Percentiles rank a stretch among this genome's conserved stretches.
These are phyloP conservation scores for Carcharodon carcharias DNA, from an alignment of 2,797 vertebrate genomes.

Conservation along the genomic window DNA sequence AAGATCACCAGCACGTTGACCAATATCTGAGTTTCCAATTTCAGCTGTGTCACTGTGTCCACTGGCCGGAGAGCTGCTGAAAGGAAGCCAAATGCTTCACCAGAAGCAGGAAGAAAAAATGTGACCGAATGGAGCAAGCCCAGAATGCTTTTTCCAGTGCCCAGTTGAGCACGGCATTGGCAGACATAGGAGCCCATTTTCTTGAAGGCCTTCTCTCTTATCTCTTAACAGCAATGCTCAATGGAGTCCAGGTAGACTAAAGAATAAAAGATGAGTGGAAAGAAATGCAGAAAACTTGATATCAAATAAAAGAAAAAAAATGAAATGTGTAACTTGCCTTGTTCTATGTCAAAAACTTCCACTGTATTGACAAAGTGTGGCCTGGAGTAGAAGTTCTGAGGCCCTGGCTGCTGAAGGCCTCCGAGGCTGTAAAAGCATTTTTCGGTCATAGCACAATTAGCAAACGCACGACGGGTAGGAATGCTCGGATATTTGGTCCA, in stretches of 20 bases:
- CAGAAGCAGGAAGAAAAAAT: background rate
- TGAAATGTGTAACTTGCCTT: constrained; percentile 62
- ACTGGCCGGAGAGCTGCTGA: background rate
- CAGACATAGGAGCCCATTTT: background rate
- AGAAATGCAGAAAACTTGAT: background rate
- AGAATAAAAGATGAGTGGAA: background rate
- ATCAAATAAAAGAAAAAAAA: background rate
- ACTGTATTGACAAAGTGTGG: constrained; percentile 95
- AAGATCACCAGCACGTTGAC: background rate
- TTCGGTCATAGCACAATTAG: constrained; percentile 72
- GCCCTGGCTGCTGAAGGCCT: constrained; percentile 90
- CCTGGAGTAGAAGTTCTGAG: constrained; percentile 96
- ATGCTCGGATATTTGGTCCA: constrained; percentile 86
- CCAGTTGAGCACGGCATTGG: background rate
- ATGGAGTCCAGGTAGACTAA: background rate
- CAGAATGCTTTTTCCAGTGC: background rate
- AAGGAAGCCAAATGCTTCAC: background rate
- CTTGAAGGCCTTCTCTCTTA: background rate
- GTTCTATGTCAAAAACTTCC: constrained; percentile 85
- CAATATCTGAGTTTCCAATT: background rate
- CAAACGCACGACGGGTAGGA: constrained; percentile 88
- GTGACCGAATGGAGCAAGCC: background rate
- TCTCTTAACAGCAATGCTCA: background rate
- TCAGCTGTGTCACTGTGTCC: background rate
- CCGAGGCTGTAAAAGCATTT: constrained; percentile 82